Evolutionary conservation across 2,797 vertebrate genomes (phyloP).

Genomic region (Melopsittacus undulatus): DNA sequence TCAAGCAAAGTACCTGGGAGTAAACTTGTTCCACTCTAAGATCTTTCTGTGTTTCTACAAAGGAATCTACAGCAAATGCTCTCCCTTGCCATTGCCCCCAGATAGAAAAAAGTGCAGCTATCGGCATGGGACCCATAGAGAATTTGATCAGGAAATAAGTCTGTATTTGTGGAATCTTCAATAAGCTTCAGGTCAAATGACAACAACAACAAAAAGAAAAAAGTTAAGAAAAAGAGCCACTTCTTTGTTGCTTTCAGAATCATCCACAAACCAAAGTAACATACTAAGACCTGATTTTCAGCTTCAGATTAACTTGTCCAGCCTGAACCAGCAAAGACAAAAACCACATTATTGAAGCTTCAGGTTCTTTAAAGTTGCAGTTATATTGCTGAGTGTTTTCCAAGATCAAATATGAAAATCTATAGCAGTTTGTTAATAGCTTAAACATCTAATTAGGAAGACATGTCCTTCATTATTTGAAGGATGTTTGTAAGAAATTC

Average conservation of each 20-base stretch:
- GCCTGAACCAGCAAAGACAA: neutral
- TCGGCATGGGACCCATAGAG: neutral
- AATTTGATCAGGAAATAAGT: neutral
- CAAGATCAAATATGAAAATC: neutral
- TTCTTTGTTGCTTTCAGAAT: neutral
- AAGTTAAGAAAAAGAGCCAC: rapidly evolving
- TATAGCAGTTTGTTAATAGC: neutral
- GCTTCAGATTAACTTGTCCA: neutral
- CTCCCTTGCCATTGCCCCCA: neutral
- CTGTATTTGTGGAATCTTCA: neutral
- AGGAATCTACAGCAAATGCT: neutral
- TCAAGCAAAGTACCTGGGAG: neutral
- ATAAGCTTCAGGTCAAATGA: neutral
- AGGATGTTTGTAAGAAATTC: neutral
- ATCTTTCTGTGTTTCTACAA: neutral
- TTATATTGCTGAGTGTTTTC: neutral
- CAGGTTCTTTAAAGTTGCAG: neutral
- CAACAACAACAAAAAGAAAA: neutral
- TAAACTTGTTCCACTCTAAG: neutral
- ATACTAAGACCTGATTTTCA: neutral
- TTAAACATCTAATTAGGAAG: neutral
- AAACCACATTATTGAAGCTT: rapidly evolving
- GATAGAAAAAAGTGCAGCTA: neutral
- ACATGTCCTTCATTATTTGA: neutral
- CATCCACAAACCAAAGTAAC: neutral